Percentiles rank a stretch among this genome's conserved stretches.
Evolutionary conservation across 2,797 vertebrate genomes (phyloP).

Genomic region (Lepilemur septentrionalis): DNA sequence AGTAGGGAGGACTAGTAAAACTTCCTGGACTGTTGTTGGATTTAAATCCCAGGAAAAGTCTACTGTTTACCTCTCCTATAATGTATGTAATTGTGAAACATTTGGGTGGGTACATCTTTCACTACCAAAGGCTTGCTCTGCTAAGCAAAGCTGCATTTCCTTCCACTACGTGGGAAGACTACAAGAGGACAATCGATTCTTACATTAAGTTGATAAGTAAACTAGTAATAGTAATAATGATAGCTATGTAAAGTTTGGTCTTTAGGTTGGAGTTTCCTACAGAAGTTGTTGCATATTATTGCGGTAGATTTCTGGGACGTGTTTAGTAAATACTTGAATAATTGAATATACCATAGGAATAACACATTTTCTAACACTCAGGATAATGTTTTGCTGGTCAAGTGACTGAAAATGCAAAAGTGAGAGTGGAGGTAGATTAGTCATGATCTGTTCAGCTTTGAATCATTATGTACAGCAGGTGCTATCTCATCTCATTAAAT

Average conservation of each 20-base stretch:
- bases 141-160: neutral
- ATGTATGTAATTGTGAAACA: neutral
- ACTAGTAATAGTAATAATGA: neutral
- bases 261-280: neutral
- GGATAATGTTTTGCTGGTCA: neutral
- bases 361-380: neutral
- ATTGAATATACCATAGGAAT: neutral
- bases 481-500: neutral
- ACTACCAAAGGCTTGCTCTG: neutral
- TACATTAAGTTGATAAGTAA: neutral
- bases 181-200: neutral
- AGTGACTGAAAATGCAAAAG: neutral
- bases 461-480: neutral
- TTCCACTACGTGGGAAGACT: neutral
- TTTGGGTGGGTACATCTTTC: neutral
- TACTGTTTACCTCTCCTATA: neutral
- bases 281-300: neutral
- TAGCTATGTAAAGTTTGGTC: neutral
- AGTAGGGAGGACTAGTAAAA: neutral
- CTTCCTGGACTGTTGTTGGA: neutral
- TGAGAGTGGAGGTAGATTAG: neutral
- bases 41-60: neutral
- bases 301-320: neutral
- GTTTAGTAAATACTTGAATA: slow-evolving; percentile 18
- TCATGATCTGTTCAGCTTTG: neutral